These are phyloP conservation scores for Elgonia sp. DNA, from an alignment of 2,888 invertebrate species.

Conservation along the genomic window DNA sequence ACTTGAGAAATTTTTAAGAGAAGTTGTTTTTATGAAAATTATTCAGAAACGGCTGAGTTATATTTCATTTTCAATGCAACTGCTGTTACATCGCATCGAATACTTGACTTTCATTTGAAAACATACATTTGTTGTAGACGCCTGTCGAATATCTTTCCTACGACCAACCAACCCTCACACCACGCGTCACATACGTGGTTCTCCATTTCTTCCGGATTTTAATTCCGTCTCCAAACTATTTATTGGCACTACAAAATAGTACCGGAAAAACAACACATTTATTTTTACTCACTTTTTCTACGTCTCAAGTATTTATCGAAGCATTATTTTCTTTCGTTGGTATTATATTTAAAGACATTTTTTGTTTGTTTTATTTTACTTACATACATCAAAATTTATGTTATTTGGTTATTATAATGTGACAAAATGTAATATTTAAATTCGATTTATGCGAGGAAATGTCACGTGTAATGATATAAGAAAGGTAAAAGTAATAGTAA, in stretches of 20 bases:
- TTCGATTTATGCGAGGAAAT: too few species aligned
- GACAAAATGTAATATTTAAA: not conserved
- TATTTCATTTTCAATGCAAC: slow-evolving; percentile 22
- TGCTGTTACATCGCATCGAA: slow-evolving; percentile 18
- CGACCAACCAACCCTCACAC: not conserved
- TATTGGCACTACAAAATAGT: slow-evolving; percentile 22
- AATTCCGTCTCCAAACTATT: slow-evolving; percentile 31
- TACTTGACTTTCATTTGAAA: not conserved
- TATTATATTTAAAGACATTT: too few species aligned
- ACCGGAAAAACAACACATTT: slow-evolving; percentile 20
- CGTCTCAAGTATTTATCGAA: slow-evolving; percentile 9
- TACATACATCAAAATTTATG: too few species aligned
- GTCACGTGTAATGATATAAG: too few species aligned
- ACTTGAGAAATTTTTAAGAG: not conserved
- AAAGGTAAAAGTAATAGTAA: too few species aligned
- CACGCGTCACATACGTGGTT: not conserved
- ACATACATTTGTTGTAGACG: slow-evolving; percentile 20
- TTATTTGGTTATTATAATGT: not conserved
- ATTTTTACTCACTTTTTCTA: slow-evolving; percentile 18
- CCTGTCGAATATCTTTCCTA: slow-evolving; percentile 28
- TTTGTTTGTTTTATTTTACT: too few species aligned
- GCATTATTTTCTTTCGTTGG: too few species aligned
- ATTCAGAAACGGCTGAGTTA: not conserved
- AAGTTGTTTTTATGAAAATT: slow-evolving; percentile 3
- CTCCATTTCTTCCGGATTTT: slow-evolving; percentile 22